These are phyloP conservation scores for Portunus trituberculatus DNA, from an alignment of 1,140 invertebrate species.

Conservation along the genomic window DNA sequence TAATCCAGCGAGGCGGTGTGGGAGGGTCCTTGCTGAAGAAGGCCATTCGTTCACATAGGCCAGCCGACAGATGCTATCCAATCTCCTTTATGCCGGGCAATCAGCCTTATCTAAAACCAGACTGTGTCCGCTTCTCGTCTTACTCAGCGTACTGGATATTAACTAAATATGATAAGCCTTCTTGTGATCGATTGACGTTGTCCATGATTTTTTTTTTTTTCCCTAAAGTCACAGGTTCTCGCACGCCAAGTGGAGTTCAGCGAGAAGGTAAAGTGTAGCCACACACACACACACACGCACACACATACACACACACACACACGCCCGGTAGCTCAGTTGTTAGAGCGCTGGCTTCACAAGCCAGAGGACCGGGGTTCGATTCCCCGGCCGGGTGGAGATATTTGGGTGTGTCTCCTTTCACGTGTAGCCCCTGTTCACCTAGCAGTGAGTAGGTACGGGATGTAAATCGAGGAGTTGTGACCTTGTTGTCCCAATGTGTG, in stretches of 20 bases:
- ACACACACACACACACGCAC: no score
- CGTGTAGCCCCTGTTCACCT: no score
- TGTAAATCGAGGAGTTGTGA: no score
- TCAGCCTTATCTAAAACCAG: constrained; percentile 54
- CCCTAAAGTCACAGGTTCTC: background rate
- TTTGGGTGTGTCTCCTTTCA: no score
- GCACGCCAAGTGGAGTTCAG: background rate
- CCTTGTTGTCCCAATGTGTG: no score
- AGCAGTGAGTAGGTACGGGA: no score
- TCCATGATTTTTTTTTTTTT: background rate
- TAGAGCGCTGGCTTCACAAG: no score
- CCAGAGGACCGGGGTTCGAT: no score
- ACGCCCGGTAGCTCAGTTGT: no score
- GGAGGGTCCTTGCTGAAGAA: constrained; percentile 41
- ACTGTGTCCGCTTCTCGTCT: background rate
- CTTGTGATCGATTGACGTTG: background rate
- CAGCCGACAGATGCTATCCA: constrained; percentile 65
- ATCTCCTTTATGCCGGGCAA: constrained; percentile 56
- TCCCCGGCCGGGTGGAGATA: no score
- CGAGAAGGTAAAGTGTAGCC: background rate
- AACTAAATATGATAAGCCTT: constrained; percentile 37
- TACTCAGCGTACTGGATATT: constrained; percentile 50
- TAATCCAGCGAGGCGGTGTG: background rate
- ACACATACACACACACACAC: no score
- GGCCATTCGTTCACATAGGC: constrained; percentile 60